Evolutionary conservation across 2,888 invertebrate genomes (phyloP), one percentile per base, ranked within the genome.

Genomic region (Melanotus villosus): DNA sequence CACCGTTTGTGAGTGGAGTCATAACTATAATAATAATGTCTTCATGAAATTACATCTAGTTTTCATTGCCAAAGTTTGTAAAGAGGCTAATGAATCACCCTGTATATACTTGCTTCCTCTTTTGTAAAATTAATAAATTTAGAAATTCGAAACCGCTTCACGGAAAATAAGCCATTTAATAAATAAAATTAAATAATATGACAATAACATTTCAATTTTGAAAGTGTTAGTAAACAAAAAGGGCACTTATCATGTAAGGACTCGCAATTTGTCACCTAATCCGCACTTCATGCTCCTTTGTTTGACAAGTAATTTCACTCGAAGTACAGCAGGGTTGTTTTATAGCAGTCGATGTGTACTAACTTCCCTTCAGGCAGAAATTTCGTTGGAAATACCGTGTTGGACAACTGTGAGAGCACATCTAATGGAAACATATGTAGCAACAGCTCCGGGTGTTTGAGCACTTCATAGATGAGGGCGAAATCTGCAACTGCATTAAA

Each of bases 191-290:
- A n/a, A n/a, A 34, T 1, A 34, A 12, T 12, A 2, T 3, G n/a
- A 5, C 2, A 34, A 34, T 12, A n/a, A n/a, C 12, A 12, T 34
- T 34, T 34, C 34, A 34, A 43, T 43, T 43, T 43, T 1, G 12
- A 43, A 16, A 43, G 43, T 19, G 16, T 43, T 26, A 47, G 12
- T 23, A 47, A 47, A 47, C 21, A 26, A 26, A 18, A 47, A 14
- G 47, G 14, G 23, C 21, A 23, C 21, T 26, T 14, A 23, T 2
- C 10, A 7, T 12, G 6, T 26, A 26, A 66, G 63, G 76, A 76
- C 77, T 78, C 78, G 76, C 80, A 81, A 81, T 81, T 81, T 81
- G 81, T 80, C 80, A 80, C 78, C 75, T 80, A 81, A 81, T 81
- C 81, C 81, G 78, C 79, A 78, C 80, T 80, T 80, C 80, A 80